Conservation (phyloP, 2,888 invertebrate genomes). For the Helicoverpa assulta region DNA sequence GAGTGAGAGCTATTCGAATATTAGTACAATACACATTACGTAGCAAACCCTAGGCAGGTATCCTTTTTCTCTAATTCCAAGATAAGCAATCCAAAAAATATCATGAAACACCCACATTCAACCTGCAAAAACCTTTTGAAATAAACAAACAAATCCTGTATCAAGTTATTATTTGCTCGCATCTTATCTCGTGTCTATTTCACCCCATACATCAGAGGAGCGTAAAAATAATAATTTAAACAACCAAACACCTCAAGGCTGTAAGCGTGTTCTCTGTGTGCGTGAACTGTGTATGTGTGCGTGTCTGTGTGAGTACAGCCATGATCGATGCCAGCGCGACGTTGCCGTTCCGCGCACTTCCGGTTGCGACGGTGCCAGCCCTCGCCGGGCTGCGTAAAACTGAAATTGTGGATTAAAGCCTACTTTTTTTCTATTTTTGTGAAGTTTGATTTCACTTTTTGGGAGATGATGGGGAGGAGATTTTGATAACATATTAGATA, state of each 20-base stretch:
- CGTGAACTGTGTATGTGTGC: slow-evolving; percentile 54
- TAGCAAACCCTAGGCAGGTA: too few species aligned
- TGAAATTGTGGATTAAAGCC: slow-evolving; percentile 73
- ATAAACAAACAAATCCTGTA: slow-evolving; percentile 6
- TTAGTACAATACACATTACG: too few species aligned
- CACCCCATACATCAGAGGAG: slow-evolving; percentile 51
- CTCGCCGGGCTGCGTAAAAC: slow-evolving; percentile 73
- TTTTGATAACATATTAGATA: too few species aligned
- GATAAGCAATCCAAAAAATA: too few species aligned
- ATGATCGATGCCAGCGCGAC: slow-evolving; percentile 91
- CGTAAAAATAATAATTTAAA: slow-evolving; percentile 63
- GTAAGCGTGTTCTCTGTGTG: slow-evolving; percentile 51
- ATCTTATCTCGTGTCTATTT: slow-evolving; percentile 41
- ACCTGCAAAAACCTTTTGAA: neutral
- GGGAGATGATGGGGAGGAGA: neutral
- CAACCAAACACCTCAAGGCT: slow-evolving; percentile 67
- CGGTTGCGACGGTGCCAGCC: slow-evolving; percentile 79
- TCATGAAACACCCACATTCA: neutral
- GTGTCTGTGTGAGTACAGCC: slow-evolving; percentile 74
- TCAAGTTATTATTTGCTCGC: slow-evolving; percentile 36
- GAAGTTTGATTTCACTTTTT: slow-evolving; percentile 22
- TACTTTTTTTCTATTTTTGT: slow-evolving; percentile 61
- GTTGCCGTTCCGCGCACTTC: slow-evolving; percentile 78
- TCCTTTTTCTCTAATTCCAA: too few species aligned
- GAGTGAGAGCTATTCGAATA: too few species aligned